Evolutionary conservation across 2,797 vertebrate species (phyloP), one percentile per base, ranked within the genome.

Genomic region (Echiichthys vipera): DNA sequence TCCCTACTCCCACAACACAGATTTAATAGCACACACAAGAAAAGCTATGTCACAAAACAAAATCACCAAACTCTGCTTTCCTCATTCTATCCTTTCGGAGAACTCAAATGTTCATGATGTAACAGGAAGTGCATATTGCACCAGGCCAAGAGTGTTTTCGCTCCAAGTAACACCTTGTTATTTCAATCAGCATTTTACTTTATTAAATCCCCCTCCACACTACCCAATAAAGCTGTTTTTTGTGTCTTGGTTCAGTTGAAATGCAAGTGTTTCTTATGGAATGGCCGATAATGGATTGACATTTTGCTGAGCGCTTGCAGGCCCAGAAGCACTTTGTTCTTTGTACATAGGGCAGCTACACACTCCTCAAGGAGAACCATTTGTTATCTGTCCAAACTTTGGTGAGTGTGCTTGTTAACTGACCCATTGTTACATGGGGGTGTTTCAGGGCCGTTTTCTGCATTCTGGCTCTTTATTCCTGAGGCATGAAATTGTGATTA

Each of bases 331-430:
- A 68, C 54, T 74, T 76, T 77, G 67, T 66, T 71, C 65, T 87
- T 71, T 74, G 79, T 84, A 72, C 74, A 84, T 71, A 51, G 69
- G 49, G 54, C 65, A 74, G 78, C 77, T 64, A 62, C 68, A 78
- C 72, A 68, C 70, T 86, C 67, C 71, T 88, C 75, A 77, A 87
- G 85, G 81, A 84, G 83, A 84, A 65, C 50, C 84, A 84, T 90
- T 93, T 85, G 78, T 88, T 88, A 86, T 85, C 65, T 81, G 88
- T 86, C 81, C 72, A 80, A 90, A 89, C 80, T 88, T 84, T 74
- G 82, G 80, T 58, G 71, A 85, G 75, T 68, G 73, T 56, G 73
- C 82, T 89, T 86, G 77, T 89, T 90, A 87, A 89, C 77, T 90
- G 86, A 92, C 85, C 89, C 66, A 75, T 88, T 88, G 83, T 86